These are phyloP conservation scores for Amphiprion ocellaris DNA, from an alignment of 2,113 vertebrate genomes.

Conservation along the genomic window DNA sequence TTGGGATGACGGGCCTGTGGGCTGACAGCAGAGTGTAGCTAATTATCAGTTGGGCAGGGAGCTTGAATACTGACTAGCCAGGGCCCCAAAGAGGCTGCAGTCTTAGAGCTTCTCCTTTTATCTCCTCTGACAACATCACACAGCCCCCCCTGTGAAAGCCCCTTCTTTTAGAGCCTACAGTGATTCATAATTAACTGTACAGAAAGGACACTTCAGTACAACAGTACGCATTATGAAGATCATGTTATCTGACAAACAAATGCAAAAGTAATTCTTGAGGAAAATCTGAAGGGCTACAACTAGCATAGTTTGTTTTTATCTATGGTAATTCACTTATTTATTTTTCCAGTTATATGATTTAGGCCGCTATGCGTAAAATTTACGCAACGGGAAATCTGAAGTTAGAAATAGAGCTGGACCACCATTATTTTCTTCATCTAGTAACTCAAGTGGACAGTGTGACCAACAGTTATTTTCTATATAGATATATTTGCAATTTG, in stretches of 20 bases:
- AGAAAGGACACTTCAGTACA: slow-evolving; percentile 35
- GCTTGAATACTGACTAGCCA: slow-evolving; percentile 75
- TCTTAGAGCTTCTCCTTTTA: slow-evolving; percentile 74
- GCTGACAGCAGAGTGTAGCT: slow-evolving; percentile 75
- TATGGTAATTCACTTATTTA: not conserved
- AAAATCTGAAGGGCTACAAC: not conserved
- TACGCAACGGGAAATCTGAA: too few species aligned
- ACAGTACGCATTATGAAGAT: slow-evolving; percentile 35
- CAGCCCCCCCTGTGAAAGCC: slow-evolving; percentile 57
- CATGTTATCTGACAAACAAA: slow-evolving; percentile 14
- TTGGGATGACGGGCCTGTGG: slow-evolving; percentile 68
- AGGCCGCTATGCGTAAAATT: too few species aligned
- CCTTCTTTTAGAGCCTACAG: slow-evolving; percentile 67
- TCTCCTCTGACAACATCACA: slow-evolving; percentile 76
- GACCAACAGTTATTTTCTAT: too few species aligned
- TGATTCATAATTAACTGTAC: slow-evolving; percentile 76
- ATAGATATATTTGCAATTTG: too few species aligned
- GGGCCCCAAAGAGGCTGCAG: slow-evolving; percentile 77
- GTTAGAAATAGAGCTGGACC: too few species aligned
- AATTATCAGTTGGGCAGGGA: slow-evolving; percentile 75
- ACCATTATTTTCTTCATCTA: too few species aligned
- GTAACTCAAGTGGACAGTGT: too few species aligned
- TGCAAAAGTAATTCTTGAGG: not conserved
- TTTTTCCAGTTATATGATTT: not conserved
- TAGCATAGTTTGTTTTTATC: not conserved